Base-by-base conservation (phyloP, 2,888 invertebrate species). In the Epistrophella euchroma region DNA sequence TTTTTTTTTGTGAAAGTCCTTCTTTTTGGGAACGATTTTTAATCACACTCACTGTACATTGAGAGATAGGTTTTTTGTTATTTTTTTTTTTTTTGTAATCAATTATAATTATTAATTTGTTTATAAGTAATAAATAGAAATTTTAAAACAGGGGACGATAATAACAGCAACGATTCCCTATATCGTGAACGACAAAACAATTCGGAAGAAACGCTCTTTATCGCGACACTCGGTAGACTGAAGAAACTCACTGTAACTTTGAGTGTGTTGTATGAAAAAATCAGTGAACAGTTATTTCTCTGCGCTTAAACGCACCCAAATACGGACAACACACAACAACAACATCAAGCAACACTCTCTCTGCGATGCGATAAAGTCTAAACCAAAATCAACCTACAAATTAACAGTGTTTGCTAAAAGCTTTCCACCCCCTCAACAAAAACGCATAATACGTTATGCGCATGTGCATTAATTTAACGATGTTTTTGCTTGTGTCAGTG, bases 201-300 rank as follows among this genome's bases (percentile, higher is more conserved):
- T 32, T 66, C 66, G 86, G n/a, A n/a, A n/a, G n/a, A 82, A 86
- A 86, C 86, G 82, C 82, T 82, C 86, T 86, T 82, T 82, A 74
- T 78, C 86, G 78, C 86, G 86, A 82, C 86, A 82, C 86, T 86
- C 82, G 77, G 73, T 74, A 82, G 82, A 86, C 86, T 86, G 70
- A 86, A 55, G 35, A 74, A 73, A 86, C 64, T 58, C 2, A 56
- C 32, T 56, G 32, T 11, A 56, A 32, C 28, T 81, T 70, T 81
- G 62, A 60, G 62, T 73, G 81, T 76, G 81, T 76, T 22, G 13
- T 66, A 64, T 72, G 71, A 66, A 73, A 68, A 68, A 47, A 55
- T 28, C 35, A 22, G 47, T 74, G 70, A 73, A 72, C 72, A 80
- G 71, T 75, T 75, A 40, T 15, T 19, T 50, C 50, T 40, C 64